Evolutionary conservation across 2,797 vertebrate species (phyloP), one percentile per base, ranked within the genome.

Genomic region (Coregonus suidteri): DNA sequence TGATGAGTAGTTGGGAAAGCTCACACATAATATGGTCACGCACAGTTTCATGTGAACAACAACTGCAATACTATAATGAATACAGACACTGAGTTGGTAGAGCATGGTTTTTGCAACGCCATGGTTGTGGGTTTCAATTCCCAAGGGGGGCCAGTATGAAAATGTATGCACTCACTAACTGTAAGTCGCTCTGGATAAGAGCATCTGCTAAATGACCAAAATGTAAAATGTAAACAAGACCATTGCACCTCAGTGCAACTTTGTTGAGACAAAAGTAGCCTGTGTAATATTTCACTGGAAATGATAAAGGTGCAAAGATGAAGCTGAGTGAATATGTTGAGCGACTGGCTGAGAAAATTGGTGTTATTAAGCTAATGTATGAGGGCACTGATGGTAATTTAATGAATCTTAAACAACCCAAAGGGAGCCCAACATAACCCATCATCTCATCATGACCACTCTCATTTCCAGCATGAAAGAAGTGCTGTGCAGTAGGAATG

Each of bases 361-460:
- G 18, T n/a, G n/a, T 79, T 73, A 84, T 86, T 88, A 88, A 85
- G 79, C 81, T 85, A 83, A 89, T 87, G 83, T 83, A 83, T 9
- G 52, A 83, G 81, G 74, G 73, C 82, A 85, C 81, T 51, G 82
- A 82, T 82, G 81, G 85, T 84, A 82, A 86, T 90, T 88, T 90
- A 86, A 90, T 87, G 87, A 79, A 79, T 65, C 78, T 82, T 84
- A 90, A 88, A 86, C 53, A 82, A 83, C 81, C 85, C 82, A 77
- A 54, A 74, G 86, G 85, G 83, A 89, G 80, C 78, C 47, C 25
- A 79, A 83, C 51, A 4, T 34, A 68, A 75, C 81, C 81, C 82
- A 76, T 86, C 86, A 84, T 88, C 72, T 85, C 65, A 62, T 85
- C 83, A 90, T 81, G 51, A 79, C 79, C 81, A 37, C 81, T 80